Conservation (phyloP, 2,113 vertebrate genomes). For the Tautogolabrus adspersus region DNA sequence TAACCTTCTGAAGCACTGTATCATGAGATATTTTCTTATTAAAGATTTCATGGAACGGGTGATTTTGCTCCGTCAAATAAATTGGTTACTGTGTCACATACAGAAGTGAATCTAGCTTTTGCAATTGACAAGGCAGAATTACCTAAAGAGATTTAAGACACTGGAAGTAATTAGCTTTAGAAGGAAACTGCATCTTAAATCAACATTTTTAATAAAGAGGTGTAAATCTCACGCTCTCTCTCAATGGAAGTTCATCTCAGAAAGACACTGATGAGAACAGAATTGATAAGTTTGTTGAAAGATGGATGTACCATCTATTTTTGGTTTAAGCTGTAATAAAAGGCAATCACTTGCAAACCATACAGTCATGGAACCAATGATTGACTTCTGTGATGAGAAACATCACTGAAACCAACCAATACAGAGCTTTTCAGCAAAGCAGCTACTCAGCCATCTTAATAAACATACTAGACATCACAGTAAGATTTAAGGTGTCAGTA, state of each 20-base stretch:
- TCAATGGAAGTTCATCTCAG: slow-evolving; percentile 29
- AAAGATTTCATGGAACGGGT: slow-evolving; percentile 44
- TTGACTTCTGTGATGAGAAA: slow-evolving; percentile 53
- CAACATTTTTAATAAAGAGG: slow-evolving; percentile 55
- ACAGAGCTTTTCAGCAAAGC: slow-evolving; percentile 29
- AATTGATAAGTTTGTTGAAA: slow-evolving; percentile 32
- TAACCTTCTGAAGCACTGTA: slow-evolving; percentile 26
- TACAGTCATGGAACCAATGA: slow-evolving; percentile 51
- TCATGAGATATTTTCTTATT: slow-evolving; percentile 48
- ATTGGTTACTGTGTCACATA: slow-evolving; percentile 55
- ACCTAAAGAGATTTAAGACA: slow-evolving; percentile 55
- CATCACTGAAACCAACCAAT: slow-evolving; percentile 49
- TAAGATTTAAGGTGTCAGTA: no score
- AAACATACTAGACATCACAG: slow-evolving; percentile 14
- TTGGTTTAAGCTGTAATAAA: slow-evolving; percentile 58
- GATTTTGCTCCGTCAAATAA: slow-evolving; percentile 29
- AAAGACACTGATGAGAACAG: slow-evolving; percentile 30
- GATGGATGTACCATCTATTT: slow-evolving; percentile 21
- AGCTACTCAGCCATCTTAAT: slow-evolving; percentile 41
- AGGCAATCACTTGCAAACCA: slow-evolving; percentile 58
- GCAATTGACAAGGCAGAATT: slow-evolving; percentile 27
- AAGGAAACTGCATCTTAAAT: slow-evolving; percentile 43
- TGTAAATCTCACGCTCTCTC: background rate
- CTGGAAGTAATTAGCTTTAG: slow-evolving; percentile 49
- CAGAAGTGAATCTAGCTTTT: slow-evolving; percentile 29